Conservation (phyloP, 2,113 vertebrate species). For the Tyrannus savana region DNA sequence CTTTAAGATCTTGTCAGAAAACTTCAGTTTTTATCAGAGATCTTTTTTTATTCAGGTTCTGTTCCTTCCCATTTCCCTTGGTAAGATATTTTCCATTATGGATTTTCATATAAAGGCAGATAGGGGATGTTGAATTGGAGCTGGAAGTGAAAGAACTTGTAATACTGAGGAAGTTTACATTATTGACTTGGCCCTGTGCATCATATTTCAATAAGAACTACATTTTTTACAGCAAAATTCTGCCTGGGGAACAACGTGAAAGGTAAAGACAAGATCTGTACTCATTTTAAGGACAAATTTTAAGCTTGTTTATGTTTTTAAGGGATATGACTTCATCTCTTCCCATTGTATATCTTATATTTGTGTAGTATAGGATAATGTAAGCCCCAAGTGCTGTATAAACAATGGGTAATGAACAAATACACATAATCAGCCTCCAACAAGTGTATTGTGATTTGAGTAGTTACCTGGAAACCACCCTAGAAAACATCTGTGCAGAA, state of each 20-base stretch:
- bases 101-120: not conserved
- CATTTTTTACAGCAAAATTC: not conserved
- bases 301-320: not conserved
- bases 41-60: not conserved
- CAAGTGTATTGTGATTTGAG: not conserved
- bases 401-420: not conserved
- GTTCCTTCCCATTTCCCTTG: not conserved
- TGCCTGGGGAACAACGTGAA: not conserved
- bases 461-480: not conserved
- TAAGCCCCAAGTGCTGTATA: not conserved
- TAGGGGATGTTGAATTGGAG: not conserved
- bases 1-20: not conserved
- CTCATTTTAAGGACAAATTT: not conserved
- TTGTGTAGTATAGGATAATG: not conserved
- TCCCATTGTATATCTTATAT: not conserved
- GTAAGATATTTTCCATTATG: not conserved
- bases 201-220: not conserved
- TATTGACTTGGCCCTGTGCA: not conserved
- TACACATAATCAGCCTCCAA: accelerated
- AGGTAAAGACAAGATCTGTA: not conserved
- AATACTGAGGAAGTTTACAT: not conserved
- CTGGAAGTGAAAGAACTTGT: not conserved
- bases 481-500: not conserved
- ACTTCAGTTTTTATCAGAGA: not conserved
- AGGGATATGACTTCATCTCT: not conserved